Conservation (phyloP, 2,888 invertebrate species). For the Dyspetes luteomarginatus region DNA sequence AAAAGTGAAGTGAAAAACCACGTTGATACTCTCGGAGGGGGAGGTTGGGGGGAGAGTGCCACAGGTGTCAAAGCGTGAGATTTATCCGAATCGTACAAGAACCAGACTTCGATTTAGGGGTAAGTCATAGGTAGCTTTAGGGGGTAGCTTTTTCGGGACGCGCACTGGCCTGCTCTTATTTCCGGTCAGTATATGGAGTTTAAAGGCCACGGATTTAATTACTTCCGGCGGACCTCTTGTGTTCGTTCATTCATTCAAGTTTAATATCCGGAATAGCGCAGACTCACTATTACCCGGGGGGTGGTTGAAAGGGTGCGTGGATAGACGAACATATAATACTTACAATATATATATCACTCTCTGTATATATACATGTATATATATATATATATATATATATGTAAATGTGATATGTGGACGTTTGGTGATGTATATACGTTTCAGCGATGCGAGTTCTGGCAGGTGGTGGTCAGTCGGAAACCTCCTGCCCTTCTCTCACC, state of each 20-base stretch:
- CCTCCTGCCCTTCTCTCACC: constrained; percentile 68
- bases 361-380: neutral
- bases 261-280: constrained; percentile 75
- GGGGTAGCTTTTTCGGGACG: too few species aligned
- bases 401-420: constrained; percentile 14
- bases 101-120: constrained; percentile 14
- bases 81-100: constrained; percentile 4
- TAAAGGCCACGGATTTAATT: constrained; percentile 77
- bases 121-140: neutral
- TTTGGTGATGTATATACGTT: constrained; percentile 14
- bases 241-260: constrained; percentile 73
- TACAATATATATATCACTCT: too few species aligned
- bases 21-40: too few species aligned
- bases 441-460: constrained; percentile 52
- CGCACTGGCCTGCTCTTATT: constrained; percentile 4
- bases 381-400: neutral
- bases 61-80: constrained; percentile 13
- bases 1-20: too few species aligned
- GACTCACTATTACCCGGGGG: constrained; percentile 49
- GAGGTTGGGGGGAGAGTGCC: neutral
- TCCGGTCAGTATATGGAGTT: constrained; percentile 69
- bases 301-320: constrained; percentile 8
- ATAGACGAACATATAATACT: too few species aligned
- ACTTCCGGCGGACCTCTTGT: constrained; percentile 73
- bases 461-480: constrained; percentile 73